Conservation (phyloP, 2,797 vertebrate genomes). For the Leptatherina wallacei region DNA sequence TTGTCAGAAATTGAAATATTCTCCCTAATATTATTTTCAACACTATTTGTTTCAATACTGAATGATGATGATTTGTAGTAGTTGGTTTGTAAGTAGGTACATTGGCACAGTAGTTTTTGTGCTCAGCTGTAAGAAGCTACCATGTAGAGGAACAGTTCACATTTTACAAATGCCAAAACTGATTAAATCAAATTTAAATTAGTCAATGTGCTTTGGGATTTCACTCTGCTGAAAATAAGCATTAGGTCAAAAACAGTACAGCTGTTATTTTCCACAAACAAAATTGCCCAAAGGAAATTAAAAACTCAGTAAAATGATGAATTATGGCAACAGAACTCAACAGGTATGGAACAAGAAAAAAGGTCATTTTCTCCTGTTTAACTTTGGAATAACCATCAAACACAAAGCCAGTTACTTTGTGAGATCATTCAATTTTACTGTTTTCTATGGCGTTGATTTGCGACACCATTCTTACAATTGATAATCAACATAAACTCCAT, state of each 20-base stretch:
- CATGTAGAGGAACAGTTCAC: slow-evolving; percentile 8
- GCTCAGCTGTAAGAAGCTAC: slow-evolving; percentile 3
- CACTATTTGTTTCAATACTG: slow-evolving; percentile 11
- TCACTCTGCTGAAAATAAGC: slow-evolving; percentile 20
- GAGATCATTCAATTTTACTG: slow-evolving; percentile 15
- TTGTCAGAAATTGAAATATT: not conserved
- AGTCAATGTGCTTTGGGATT: slow-evolving; percentile 44
- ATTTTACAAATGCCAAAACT: slow-evolving; percentile 17
- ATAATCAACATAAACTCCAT: slow-evolving; percentile 15
- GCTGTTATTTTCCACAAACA: slow-evolving; percentile 28
- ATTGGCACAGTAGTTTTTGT: not conserved
- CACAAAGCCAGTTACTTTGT: slow-evolving; percentile 1
- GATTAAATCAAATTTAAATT: slow-evolving; percentile 13
- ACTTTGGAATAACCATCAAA: slow-evolving; percentile 44
- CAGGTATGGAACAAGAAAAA: not conserved
- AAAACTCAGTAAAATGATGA: slow-evolving; percentile 23
- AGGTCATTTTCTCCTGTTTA: not conserved
- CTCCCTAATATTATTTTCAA: not conserved
- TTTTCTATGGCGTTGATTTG: slow-evolving; percentile 4
- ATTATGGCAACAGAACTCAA: slow-evolving; percentile 8
- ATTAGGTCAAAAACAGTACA: slow-evolving; percentile 26
- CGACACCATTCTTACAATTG: slow-evolving; percentile 1
- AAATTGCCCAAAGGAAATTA: slow-evolving; percentile 8
- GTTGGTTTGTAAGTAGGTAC: not conserved
- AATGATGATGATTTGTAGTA: not conserved